Percentiles rank a stretch among this genome's conserved stretches.
phyloP scores from a whole-genome alignment of 2,888 invertebrate species.

The Apamea anceps region DNA sequence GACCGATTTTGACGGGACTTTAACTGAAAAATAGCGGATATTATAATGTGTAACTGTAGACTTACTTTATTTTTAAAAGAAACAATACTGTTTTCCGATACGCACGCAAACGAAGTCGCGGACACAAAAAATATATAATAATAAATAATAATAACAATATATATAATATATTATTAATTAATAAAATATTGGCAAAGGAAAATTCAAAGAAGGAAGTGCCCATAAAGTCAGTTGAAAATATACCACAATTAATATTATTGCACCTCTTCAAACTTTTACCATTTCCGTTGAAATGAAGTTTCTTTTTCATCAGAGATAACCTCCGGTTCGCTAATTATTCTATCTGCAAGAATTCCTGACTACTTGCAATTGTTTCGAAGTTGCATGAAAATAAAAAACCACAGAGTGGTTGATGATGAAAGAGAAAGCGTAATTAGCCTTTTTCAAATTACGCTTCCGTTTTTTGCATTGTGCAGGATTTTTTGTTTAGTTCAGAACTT shows the following conservation, averaged over 20 bases:
- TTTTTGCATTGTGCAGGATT: slow-evolving; percentile 26
- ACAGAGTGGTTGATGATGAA: slow-evolving; percentile 58
- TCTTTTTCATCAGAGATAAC: slow-evolving; percentile 67
- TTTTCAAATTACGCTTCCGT: slow-evolving; percentile 49
- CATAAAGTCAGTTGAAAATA: slow-evolving; percentile 55
- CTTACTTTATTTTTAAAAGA: no score
- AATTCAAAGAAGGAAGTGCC: slow-evolving; percentile 8
- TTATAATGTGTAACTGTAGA: no score
- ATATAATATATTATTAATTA: no score
- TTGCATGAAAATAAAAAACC: slow-evolving; percentile 62
- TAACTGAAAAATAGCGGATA: background rate
- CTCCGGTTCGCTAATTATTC: slow-evolving; percentile 66
- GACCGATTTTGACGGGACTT: background rate
- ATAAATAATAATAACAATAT: no score
- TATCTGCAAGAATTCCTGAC: slow-evolving; percentile 65
- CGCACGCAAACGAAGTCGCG: background rate
- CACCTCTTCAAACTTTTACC: slow-evolving; percentile 62
- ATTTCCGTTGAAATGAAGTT: slow-evolving; percentile 60
- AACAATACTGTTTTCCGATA: background rate
- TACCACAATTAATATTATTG: slow-evolving; percentile 49
- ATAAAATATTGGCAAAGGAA: slow-evolving; percentile 7
- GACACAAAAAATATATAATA: no score
- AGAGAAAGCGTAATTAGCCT: slow-evolving; percentile 65
- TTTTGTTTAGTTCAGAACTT: slow-evolving; percentile 15
- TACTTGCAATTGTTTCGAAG: slow-evolving; percentile 63